Evolutionary conservation across 1,140 invertebrate species (phyloP).

Genomic region (Telenomus remus): DNA sequence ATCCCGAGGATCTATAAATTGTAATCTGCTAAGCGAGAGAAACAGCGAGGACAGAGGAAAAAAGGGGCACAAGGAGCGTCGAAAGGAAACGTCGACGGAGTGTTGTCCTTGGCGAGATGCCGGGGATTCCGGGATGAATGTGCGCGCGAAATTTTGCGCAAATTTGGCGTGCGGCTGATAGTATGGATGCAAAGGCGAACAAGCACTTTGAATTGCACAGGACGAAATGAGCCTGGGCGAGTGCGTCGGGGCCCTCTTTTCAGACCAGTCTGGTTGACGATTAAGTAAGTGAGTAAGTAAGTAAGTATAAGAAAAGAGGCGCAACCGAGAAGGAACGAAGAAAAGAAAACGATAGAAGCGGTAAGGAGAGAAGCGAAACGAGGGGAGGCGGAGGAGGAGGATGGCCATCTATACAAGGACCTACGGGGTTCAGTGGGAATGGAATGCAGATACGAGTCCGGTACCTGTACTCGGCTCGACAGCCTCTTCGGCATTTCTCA

Average conservation of each 20-base stretch:
- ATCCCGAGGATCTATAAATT: conserved; percentile 1
- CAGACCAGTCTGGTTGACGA: conserved; percentile 51
- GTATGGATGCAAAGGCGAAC: conserved; percentile 32
- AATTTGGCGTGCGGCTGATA: conserved; percentile 27
- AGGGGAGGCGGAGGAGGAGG: conserved; percentile 45
- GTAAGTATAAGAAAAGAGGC: conserved; percentile 50
- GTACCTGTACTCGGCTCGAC: conserved; percentile 60
- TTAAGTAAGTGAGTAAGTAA: conserved; percentile 62
- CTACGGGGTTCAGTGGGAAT: conserved; percentile 74
- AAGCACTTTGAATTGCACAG: conserved; percentile 44
- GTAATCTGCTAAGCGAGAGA: not conserved
- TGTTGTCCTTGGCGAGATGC: conserved; percentile 33
- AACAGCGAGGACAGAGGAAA: conserved; percentile 2
- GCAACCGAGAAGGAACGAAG: conserved; percentile 30
- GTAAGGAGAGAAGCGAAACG: conserved; percentile 44
- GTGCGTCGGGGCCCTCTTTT: conserved; percentile 26
- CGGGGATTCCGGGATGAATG: conserved; percentile 34
- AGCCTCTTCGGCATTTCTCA: conserved; percentile 63
- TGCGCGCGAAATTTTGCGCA: conserved; percentile 48
- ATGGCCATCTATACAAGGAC: conserved; percentile 73
- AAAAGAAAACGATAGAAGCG: conserved; percentile 32
- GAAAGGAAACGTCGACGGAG: conserved; percentile 38
- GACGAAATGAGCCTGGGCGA: conserved; percentile 26
- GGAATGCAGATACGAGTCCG: conserved; percentile 75
- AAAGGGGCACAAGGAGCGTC: conserved; percentile 32